Evolutionary conservation across 2,888 invertebrate species (phyloP), one percentile per base, ranked within the genome.

Genomic region (Empis stercorea): DNA sequence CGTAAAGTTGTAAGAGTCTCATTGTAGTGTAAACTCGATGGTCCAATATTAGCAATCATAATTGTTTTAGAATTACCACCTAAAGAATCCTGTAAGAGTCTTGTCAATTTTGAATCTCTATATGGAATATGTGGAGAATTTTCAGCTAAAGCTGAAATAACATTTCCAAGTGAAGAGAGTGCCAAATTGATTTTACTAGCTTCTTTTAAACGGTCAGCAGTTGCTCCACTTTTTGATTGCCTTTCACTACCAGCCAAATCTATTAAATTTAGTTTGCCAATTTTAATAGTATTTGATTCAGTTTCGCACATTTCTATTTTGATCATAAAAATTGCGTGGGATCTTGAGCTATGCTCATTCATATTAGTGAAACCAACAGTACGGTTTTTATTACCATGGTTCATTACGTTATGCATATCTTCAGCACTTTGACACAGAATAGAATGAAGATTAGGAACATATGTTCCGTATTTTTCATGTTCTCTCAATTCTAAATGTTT

Each of bases 21-120:
- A 61, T 99, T 99, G 71, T 91, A 96, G 73, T 99, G 99, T 71
- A 91, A 94, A 56, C 85, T 85, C 16, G 97, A 96, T 23, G 99
- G 99, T 0, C 97, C 97, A 61, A 99, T 87, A 68, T 96, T 97
- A 10, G 99, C 99, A 46, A 99, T 91, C 97, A 99, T 99, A 47
- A 99, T 91, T 2, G 99, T 99, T 71, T 94, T 94, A 40, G 97
- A 93, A 74, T 97, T 97, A 10, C 99, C 99, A 48, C 99, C 99
- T 41, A 99, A 74, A 0, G 96, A 97, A 73, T 99, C 97, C 74
- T 97, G 96, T 49, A 99, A 74, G 47, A 99, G 75, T 45, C 97
- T 78, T 10, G 99, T 99, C 48, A 99, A 73, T 73, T 97, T 97
- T 4, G 96, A 96, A 70, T 97, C 96, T 64, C 97, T 73, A 72